Conservation (phyloP, 2,888 invertebrate species). For the Ochropleura leucogaster region DNA sequence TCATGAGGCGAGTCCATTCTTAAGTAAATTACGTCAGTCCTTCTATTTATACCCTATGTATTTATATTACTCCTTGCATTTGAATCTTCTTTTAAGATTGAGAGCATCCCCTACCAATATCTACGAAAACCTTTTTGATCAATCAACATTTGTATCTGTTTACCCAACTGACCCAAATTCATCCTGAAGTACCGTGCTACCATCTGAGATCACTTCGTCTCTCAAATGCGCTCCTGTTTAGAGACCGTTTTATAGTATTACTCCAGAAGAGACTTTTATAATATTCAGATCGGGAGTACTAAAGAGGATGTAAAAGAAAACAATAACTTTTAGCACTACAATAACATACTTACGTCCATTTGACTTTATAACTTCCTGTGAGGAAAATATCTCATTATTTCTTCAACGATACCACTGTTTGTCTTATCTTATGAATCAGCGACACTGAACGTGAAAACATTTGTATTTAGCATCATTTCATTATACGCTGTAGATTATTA, state of each 20-base stretch:
- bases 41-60: not conserved
- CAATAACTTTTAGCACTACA: constrained; percentile 4
- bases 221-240: not conserved
- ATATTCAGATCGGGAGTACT: constrained; percentile 11
- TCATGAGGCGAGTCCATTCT: too few relatives aligned
- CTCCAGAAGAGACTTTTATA: not conserved
- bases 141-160: constrained; percentile 40
- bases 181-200: constrained; percentile 9
- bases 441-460: constrained; percentile 9
- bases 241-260: constrained; percentile 11
- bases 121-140: constrained; percentile 33
- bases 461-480: not conserved
- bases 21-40: not conserved
- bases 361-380: constrained; percentile 19
- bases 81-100: not conserved
- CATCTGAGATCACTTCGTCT: constrained; percentile 17
- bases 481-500: not conserved
- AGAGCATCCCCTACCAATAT: constrained; percentile 12
- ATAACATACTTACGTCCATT: constrained; percentile 5
- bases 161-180: constrained; percentile 24
- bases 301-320: not conserved
- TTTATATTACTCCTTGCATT: not conserved
- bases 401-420: constrained; percentile 21
- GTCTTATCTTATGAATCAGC: constrained; percentile 33
- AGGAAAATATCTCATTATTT: constrained; percentile 6